Evolutionary conservation across 2,797 vertebrate genomes (phyloP), one percentile per base, ranked within the genome.

Genomic region (Lepus townsendii): DNA sequence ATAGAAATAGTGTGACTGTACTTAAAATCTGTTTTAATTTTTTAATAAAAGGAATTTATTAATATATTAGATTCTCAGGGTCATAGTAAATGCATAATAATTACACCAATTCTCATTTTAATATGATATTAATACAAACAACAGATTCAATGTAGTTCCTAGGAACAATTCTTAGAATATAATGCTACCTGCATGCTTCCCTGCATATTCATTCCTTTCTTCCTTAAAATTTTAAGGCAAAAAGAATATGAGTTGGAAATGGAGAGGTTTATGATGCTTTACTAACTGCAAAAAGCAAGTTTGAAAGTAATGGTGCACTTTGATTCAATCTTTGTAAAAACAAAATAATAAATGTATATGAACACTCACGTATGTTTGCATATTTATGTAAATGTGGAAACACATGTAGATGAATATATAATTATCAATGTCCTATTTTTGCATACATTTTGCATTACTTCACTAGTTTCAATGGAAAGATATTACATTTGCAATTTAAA

Each of bases 231-330:
- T 24, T 88, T 60, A 42, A 24, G 72, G 62, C 24, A 69, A 94
- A 90, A 80, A 62, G 47, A 85, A 82, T 60, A 75, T 30, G 50
- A 65, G 38, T 82, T 78, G 47, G 60, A 76, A 95, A 83, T 86
- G 57, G 32, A 87, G 54, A 69, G 38, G 19, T 35, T 30, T 83
- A 24, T 69, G 27, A 84, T 63, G 60, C 13, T 92, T 84, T 77
- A 52, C 73, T 69, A 82, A 76, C 24, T 89, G 38, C 27, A 83
- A 90, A 94, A 76, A 91, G 30, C 26, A 52, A 82, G 22, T 79
- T 63, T 72, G 54, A 91, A 32, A 57, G 12, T 93, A 82, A 77
- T 11, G 13, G 42, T 72, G 14, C 50, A 47, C 11, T 90, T 93
- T 82, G 75, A 79, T 57, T 3, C 60, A 47, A 22, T 69, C 68